These are phyloP conservation scores for Lepidochrysops patricia DNA, from an alignment of 2,888 invertebrate species.

Conservation along the genomic window DNA sequence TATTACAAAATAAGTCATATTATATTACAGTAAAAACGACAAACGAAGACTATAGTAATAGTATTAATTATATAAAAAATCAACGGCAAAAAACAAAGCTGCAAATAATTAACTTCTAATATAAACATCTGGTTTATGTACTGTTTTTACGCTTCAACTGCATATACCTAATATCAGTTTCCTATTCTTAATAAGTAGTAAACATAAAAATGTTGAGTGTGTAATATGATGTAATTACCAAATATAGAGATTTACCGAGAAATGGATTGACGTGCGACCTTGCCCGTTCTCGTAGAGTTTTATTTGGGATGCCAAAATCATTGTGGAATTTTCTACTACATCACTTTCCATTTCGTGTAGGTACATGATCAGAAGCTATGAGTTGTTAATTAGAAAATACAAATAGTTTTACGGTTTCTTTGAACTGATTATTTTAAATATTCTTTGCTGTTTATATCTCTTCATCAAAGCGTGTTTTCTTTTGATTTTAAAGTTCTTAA, in stretches of 20 bases:
- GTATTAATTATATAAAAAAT: too few species aligned
- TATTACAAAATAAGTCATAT: too few species aligned
- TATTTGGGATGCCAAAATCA: neutral
- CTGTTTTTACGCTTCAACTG: too few species aligned
- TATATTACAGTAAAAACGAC: too few species aligned
- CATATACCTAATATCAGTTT: too few species aligned
- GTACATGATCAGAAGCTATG: neutral
- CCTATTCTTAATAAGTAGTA: too few species aligned
- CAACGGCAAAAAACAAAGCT: too few species aligned
- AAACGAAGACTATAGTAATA: too few species aligned
- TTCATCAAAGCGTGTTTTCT: neutral
- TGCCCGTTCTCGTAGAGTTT: neutral
- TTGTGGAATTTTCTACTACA: neutral
- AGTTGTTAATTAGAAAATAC: neutral
- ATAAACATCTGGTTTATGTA: too few species aligned
- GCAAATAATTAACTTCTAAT: too few species aligned
- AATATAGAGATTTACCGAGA: neutral
- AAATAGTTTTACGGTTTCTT: neutral
- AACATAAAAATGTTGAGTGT: too few species aligned
- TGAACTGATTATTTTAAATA: neutral
- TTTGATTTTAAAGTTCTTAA: neutral
- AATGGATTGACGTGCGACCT: neutral
- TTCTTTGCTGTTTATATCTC: neutral
- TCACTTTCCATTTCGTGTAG: neutral
- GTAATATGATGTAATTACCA: neutral